A percentile compares a stretch with the other conserved stretches of the same genome.
These are phyloP conservation scores for Melanogrammus aeglefinus DNA, from an alignment of 2,797 vertebrate species.

Conservation along the genomic window DNA sequence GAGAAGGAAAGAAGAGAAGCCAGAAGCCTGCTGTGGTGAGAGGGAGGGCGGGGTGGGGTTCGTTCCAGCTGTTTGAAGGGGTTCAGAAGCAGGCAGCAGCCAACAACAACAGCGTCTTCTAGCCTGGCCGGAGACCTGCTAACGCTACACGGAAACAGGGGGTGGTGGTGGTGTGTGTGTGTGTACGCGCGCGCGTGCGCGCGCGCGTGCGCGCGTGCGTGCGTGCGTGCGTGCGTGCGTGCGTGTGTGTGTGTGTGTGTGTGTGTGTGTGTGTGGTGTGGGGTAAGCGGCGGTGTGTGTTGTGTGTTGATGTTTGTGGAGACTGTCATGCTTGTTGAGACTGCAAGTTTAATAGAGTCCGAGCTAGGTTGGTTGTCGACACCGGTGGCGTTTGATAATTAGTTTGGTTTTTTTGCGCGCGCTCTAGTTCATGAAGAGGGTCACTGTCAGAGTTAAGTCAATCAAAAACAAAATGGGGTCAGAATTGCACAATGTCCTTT, in stretches of 20 bases:
- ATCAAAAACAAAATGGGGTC: constrained; percentile 48
- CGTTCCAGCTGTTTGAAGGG: constrained; percentile 73
- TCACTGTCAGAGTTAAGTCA: constrained; percentile 59
- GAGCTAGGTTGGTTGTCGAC: neutral
- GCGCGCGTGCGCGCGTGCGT: no score
- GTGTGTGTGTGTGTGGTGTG: constrained; percentile 20
- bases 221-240: no score
- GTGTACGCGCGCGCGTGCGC: no score
- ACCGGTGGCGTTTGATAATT: neutral
- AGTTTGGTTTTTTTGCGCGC: neutral
- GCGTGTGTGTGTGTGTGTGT: no score
- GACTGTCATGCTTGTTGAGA: constrained; percentile 66
- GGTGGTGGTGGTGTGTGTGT: neutral
- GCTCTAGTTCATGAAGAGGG: constrained; percentile 22
- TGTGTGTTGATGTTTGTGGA: no score
- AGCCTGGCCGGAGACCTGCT: constrained; percentile 60
- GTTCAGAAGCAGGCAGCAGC: constrained; percentile 79
- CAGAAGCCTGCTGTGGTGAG: constrained; percentile 36
- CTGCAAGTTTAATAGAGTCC: constrained; percentile 16
- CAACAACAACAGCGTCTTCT: constrained; percentile 60
- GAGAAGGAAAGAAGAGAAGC: constrained; percentile 26
- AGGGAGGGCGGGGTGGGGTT: constrained; percentile 60
- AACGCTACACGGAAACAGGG: constrained; percentile 26
- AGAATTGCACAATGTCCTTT: neutral
- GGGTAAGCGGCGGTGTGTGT: no score